Percentiles rank a stretch among this genome's conserved stretches.
These are phyloP conservation scores for Falco naumanni DNA, from an alignment of 2,797 vertebrate genomes.

Conservation along the genomic window DNA sequence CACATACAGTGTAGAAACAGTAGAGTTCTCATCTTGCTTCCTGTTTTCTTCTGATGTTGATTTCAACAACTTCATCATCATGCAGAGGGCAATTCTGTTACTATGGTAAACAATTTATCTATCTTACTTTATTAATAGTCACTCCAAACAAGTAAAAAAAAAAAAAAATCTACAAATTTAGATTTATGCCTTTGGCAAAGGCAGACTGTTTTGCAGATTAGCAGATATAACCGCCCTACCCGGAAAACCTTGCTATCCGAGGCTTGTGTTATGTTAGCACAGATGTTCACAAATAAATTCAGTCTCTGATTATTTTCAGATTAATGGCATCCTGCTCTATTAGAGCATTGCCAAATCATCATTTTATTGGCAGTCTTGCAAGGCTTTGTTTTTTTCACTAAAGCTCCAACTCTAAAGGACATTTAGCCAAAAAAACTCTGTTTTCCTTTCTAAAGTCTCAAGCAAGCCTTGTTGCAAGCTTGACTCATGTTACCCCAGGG, in stretches of 20 bases:
- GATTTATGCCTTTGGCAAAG: conserved; percentile 42
- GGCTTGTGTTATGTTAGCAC: background rate
- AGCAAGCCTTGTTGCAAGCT: background rate
- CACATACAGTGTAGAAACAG: background rate
- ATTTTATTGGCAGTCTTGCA: conserved; percentile 30
- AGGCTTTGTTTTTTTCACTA: background rate
- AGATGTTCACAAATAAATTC: conserved; percentile 63
- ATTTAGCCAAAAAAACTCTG: background rate
- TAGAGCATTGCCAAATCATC: conserved; percentile 40
- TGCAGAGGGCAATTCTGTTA: background rate
- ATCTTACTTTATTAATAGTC: conserved; percentile 42
- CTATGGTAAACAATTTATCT: conserved; percentile 10
- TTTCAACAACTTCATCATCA: conserved; percentile 11
- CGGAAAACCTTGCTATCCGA: conserved; percentile 17
- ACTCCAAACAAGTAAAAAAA: conserved; percentile 31
- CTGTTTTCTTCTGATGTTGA: background rate
- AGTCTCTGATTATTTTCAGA: conserved; percentile 42
- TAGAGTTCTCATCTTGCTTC: background rate
- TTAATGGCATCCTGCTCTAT: conserved; percentile 52
- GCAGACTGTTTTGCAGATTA: conserved; percentile 4
- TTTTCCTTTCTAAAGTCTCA: background rate
- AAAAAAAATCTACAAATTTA: conserved; percentile 17
- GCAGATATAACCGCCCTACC: background rate
- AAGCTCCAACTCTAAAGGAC: background rate
- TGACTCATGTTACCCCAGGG: conserved; percentile 33